Conservation (phyloP, 2,888 invertebrate species). For the Actias luna region DNA sequence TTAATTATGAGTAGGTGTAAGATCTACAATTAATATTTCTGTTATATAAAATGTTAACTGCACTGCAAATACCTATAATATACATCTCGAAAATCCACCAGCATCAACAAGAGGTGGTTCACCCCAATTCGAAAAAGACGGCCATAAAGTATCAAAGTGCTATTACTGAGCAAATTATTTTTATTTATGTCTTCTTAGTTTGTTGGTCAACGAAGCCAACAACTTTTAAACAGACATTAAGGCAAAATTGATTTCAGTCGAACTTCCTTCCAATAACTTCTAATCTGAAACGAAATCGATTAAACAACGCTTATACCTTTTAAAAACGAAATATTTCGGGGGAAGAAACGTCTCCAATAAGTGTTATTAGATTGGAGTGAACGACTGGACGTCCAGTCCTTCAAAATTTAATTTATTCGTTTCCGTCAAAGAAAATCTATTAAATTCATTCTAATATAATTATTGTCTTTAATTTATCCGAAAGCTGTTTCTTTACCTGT, state of each 20-base stretch:
- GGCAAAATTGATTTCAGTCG: neutral
- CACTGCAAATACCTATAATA: too few relatives aligned
- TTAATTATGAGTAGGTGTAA: too few relatives aligned
- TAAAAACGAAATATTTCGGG: conserved; percentile 20
- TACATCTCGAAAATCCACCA: too few relatives aligned
- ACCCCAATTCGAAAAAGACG: too few relatives aligned
- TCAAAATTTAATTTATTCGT: conserved; percentile 52
- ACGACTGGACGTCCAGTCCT: conserved; percentile 30
- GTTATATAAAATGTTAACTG: too few relatives aligned
- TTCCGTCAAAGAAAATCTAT: conserved; percentile 41
- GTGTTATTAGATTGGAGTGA: conserved; percentile 43
- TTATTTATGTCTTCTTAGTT: neutral
- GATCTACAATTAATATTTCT: too few relatives aligned
- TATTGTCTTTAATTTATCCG: conserved; percentile 7
- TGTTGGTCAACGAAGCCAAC: neutral
- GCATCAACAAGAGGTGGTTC: too few relatives aligned
- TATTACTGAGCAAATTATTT: too few relatives aligned
- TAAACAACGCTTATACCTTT: conserved; percentile 15
- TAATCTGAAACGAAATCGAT: conserved; percentile 14
- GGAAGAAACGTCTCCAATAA: conserved; percentile 41
- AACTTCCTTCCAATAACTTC: neutral
- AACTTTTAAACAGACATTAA: neutral
- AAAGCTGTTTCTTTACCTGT: neutral
- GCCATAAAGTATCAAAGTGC: too few relatives aligned
- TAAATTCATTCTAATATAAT: conserved; percentile 28